Evolutionary conservation across 2,113 vertebrate genomes (phyloP), one percentile per base, ranked within the genome.

Genomic region (Poeciliopsis prolifica): DNA sequence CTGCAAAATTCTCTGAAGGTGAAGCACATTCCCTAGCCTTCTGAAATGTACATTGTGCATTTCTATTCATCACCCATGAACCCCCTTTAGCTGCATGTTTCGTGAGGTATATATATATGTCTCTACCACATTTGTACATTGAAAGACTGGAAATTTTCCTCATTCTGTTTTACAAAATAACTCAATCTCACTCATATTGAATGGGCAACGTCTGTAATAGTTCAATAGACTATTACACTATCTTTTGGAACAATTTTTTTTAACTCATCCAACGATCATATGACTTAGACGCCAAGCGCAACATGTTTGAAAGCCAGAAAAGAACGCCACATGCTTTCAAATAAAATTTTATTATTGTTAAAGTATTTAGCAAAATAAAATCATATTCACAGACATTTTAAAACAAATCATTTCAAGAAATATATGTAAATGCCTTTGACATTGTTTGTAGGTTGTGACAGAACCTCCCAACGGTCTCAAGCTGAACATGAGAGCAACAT

Each of bases 1-100:
- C 95, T 99, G 86, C 97, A 99, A 89, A 98, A 96, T 40, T 96
- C 97, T 28, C 71, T 98, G 0, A 99, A 99, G 97, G 98, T 99
- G 66, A 85, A 77, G 68, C 24, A 72, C 19, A 42, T 15, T 65
- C n/a, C 63, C 33, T 80, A 9, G 12, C 5, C 22, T 72, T 64
- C 3, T 42, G 14, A 37, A 37, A 37, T 37, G 10, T 10, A 22
- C 10, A 10, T 24, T 17, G 17, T 58, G 19, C 24, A 58, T 58
- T 58, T 58, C 24, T 58, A n/a, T 24, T 58, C 24, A 58, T 24
- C 24, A 58, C 3, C 24, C 24, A 58, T 24, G 22, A 58, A n/a
- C 22, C 51, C 7, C 2, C 2, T 58, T 58, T 58, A 8, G 7
- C 51, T 17, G 17, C 51, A 22, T 58, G 51, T 24, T 24, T 24